Evolutionary conservation across 2,797 vertebrate genomes (phyloP), one percentile per base, ranked within the genome.

Genomic region (Eulemur albifrons): DNA sequence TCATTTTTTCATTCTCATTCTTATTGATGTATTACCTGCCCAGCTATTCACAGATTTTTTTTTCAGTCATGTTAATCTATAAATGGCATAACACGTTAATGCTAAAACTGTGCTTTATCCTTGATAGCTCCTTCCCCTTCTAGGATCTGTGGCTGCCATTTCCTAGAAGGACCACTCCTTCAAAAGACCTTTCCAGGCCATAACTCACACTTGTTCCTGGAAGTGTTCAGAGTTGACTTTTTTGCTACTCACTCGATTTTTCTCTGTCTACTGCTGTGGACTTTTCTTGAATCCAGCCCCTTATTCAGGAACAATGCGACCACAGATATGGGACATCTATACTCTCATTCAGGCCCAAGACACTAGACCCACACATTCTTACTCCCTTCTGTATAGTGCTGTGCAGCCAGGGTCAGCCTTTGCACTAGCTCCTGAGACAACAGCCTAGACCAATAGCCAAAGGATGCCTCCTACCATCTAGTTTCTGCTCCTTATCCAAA

Each of bases 381-480:
- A 65, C 20, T 75, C 43, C 6, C 21, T 94, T 88, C 25, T 54
- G 18, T 35, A 20, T 75, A 69, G 63, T 3, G n/a, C 23, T 15
- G 11, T 20, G 7, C 20, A 83, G n/a, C 4, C n/a, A 7, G 1
- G 5, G 35, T 54, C 27, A 54, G 10, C 4, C 9, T 18, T 18
- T 52, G 17, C n/a, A n/a, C 8, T 32, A 27, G 30, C 10, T 90
- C 54, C 59, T 45, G 48, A 10, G 18, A 57, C 27, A 12, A 30
- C 0, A 50, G 27, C 14, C 27, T n/a, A 12, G 14, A 45, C 25
- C 70, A 52, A 13, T 43, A 1, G 18, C 25, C 0, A 1, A 59
- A 2, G 2, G 6, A 20, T 40, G 25, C 11, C 3, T 1, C 38
- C n/a, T 38, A 6, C 8, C 11, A 48, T 17, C 43, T 14, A 48